These are phyloP conservation scores for Sparidentex hasta DNA, from an alignment of 2,797 vertebrate genomes.

Conservation along the genomic window DNA sequence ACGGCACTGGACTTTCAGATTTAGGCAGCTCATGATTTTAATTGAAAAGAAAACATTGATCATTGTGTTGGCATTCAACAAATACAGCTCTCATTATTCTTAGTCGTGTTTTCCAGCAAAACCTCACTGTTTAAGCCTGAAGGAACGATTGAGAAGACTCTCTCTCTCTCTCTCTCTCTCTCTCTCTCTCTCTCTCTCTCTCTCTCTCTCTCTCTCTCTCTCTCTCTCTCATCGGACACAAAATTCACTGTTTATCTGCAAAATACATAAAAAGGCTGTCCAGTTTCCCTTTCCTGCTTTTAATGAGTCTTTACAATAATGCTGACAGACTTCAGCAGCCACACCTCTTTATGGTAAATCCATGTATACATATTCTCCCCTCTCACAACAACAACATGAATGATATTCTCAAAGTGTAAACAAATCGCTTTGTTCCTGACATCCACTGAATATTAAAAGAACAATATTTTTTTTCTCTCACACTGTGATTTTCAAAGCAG, in stretches of 20 bases:
- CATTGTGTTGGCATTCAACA: neutral
- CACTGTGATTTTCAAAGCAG: constrained; percentile 43
- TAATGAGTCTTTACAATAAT: neutral
- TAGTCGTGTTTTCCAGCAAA: no score
- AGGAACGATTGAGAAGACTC: neutral
- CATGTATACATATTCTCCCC: neutral
- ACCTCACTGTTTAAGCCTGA: neutral
- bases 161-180: neutral
- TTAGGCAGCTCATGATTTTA: neutral
- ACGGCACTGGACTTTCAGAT: neutral
- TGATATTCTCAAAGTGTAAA: constrained; percentile 19
- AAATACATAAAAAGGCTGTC: neutral
- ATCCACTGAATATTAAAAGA: constrained; percentile 48
- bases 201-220: no score
- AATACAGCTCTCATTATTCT: neutral
- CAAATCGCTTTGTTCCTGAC: constrained; percentile 25
- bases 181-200: no score
- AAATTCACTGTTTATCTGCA: neutral
- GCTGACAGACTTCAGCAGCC: constrained; percentile 5
- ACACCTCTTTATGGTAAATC: constrained; percentile 3
- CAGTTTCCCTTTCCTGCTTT: no score
- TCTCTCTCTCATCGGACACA: neutral
- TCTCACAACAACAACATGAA: neutral
- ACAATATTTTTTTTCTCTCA: constrained; percentile 24
- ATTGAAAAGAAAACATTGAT: neutral